Evolutionary conservation across 2,113 vertebrate genomes (phyloP), one percentile per base, ranked within the genome.

Genomic region (Gadus chalcogrammus): DNA sequence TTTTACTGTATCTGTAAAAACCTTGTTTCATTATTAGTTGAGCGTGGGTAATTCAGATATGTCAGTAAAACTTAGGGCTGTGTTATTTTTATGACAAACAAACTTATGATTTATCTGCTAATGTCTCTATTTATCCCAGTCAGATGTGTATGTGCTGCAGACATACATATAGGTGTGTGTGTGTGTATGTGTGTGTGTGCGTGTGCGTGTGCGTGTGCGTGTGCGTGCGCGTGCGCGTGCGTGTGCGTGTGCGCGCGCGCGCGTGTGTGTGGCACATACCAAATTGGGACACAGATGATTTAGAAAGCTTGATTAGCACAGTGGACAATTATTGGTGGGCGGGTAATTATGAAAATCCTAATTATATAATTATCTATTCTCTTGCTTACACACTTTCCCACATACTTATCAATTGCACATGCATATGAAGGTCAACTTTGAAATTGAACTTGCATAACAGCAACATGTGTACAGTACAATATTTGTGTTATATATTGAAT

Each of bases 191-290:
- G 5, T 42, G 35, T 18, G 3, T 15, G 17, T 18, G 8, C 4
- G 35, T 18, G 16, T 38, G n/a, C 11, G 15, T 65, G 31, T 66
- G 17, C 1, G 28, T 65, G 15, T 38, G 31, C 48, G 13, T 9
- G 31, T 12, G 4, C 18, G 31, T 35, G 12, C 38, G 62, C 38
- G 62, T 64, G 62, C 38, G 27, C 18, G 53, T 59, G 27, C 31
- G 55, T 59, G 55, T 59, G 52, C 35, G 64, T 65, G 64, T 65
- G 64, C 48, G 64, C 15, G 64, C 22, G 64, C 53, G 35, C 22
- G 64, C 13, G 31, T 48, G 42, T 48, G 9, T 48, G 42, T 12
- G 42, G 1, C 27, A 16, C 15, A 17, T 38, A 28, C 15, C 15
- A n/a, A 58, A 58, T 58, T 17, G n/a, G 4, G 55, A n/a, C 55